Conservation (phyloP, 2,113 vertebrate genomes). For the Copsychus sechellarum region DNA sequence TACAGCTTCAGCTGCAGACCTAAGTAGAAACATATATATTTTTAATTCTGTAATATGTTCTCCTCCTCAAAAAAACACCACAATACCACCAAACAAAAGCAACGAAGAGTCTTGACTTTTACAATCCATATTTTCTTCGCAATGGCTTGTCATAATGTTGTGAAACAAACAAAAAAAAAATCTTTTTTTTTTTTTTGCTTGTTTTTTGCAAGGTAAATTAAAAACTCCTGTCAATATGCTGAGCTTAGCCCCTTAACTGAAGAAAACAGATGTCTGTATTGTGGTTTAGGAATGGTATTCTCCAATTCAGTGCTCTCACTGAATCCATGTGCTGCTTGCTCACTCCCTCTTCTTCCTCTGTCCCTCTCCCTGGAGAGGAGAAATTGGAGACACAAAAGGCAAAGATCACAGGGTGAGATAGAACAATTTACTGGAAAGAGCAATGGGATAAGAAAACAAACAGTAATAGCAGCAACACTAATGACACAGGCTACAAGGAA, state of each 20-base stretch:
- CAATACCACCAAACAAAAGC: background rate
- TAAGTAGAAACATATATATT: background rate
- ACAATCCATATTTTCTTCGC: background rate
- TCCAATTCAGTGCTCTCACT: background rate
- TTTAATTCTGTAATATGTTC: background rate
- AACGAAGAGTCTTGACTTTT: background rate
- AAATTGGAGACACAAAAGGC: background rate
- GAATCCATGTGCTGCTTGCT: background rate
- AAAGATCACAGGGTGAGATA: background rate
- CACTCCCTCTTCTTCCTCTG: background rate
- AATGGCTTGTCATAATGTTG: background rate
- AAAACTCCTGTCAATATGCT: background rate
- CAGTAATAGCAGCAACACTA: background rate
- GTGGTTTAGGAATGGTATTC: background rate
- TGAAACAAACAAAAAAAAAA: background rate
- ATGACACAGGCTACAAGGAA: background rate
- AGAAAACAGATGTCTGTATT: background rate
- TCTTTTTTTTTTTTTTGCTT: background rate
- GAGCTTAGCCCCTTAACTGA: background rate
- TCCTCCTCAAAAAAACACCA: rapidly evolving
- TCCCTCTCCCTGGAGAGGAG: background rate
- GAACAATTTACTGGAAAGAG: background rate
- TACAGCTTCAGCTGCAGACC: background rate
- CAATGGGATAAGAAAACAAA: background rate
- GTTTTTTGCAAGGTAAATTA: background rate